These are phyloP conservation scores for Acronicta alni DNA, from an alignment of 2,888 invertebrate genomes.

Conservation along the genomic window DNA sequence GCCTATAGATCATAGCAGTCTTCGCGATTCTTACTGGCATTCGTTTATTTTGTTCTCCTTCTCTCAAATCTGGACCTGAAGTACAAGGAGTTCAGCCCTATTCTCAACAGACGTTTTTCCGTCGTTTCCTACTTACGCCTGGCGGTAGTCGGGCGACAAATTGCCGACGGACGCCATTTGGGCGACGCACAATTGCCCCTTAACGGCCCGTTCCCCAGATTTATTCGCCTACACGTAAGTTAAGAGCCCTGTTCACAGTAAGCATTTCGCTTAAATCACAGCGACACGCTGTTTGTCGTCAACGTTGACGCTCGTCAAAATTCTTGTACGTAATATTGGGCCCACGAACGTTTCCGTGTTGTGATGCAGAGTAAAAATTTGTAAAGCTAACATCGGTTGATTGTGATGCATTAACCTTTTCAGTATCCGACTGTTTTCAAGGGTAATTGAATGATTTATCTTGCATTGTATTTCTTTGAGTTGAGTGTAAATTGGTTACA, in stretches of 20 bases:
- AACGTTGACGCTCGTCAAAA: constrained; percentile 50
- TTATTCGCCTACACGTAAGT: constrained; percentile 65
- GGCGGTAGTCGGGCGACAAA: constrained; percentile 58
- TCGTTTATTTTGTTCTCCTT: not conserved
- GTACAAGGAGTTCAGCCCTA: constrained; percentile 36
- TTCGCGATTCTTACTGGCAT: not conserved
- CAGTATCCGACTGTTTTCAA: constrained; percentile 15
- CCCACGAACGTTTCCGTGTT: constrained; percentile 51
- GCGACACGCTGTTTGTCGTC: constrained; percentile 51
- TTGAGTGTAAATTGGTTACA: not conserved
- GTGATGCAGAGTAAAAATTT: constrained; percentile 21
- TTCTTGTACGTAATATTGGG: constrained; percentile 49
- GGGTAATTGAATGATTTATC: constrained; percentile 20
- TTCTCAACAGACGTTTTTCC: constrained; percentile 39
- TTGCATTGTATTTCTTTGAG: not conserved
- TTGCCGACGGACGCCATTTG: constrained; percentile 62
- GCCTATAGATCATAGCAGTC: too few species aligned
- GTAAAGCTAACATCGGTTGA: constrained; percentile 20
- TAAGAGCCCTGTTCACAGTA: constrained; percentile 57
- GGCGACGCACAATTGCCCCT: constrained; percentile 65
- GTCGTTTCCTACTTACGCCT: constrained; percentile 55
- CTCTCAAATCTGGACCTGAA: not conserved
- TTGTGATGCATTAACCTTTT: constrained; percentile 31
- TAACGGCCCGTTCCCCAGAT: constrained; percentile 65
- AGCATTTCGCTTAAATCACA: constrained; percentile 57